phyloP scores from a whole-genome alignment of 2,113 vertebrate species.

The Lycocorax pyrrhopterus region DNA sequence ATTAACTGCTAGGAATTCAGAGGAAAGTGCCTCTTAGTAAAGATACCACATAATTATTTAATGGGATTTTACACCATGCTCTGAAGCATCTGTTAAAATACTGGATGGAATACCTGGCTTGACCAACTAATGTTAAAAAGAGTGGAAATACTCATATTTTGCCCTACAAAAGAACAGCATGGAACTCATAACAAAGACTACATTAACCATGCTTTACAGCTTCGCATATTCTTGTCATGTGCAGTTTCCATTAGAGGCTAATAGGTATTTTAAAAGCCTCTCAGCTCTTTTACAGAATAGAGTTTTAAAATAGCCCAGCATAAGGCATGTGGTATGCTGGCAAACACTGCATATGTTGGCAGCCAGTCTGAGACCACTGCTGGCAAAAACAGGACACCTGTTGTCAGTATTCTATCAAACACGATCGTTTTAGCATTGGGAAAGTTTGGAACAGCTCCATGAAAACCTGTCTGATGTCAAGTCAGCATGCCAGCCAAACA shows the following conservation, averaged over 20 bases:
- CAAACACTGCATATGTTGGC: neutral
- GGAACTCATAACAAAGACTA: neutral
- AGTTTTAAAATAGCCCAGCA: conserved; percentile 47
- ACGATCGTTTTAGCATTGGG: neutral
- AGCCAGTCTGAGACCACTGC: neutral
- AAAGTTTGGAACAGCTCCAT: neutral
- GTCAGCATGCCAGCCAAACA: neutral
- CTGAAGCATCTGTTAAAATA: neutral
- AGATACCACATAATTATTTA: neutral
- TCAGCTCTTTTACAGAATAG: neutral
- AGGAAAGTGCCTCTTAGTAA: neutral
- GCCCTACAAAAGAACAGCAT: neutral
- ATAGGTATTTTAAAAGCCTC: neutral
- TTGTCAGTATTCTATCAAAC: conserved; percentile 37
- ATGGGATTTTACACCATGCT: neutral
- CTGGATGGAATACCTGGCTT: neutral
- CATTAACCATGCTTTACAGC: neutral
- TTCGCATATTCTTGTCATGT: neutral
- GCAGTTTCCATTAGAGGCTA: neutral
- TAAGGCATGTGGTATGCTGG: conserved; percentile 19
- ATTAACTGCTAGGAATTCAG: neutral
- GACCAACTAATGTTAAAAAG: neutral
- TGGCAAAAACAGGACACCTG: conserved; percentile 38
- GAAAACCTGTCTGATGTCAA: neutral
- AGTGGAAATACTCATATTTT: neutral